Evolutionary conservation across 2,113 vertebrate genomes (phyloP).

Genomic region (Zosterops hypoxanthus): DNA sequence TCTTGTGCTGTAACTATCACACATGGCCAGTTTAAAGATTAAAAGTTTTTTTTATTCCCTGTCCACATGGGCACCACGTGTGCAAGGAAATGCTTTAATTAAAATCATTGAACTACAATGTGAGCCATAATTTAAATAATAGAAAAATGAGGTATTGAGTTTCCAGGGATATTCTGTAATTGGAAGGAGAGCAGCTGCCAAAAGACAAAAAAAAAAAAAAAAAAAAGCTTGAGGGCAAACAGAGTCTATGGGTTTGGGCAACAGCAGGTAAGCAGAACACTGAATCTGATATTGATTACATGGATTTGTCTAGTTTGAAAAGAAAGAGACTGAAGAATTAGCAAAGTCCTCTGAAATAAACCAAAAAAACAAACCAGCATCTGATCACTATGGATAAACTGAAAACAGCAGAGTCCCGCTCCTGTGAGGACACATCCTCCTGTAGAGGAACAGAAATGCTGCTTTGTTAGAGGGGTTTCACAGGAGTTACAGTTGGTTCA

Average conservation of each 20-base stretch:
- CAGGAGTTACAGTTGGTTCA: not conserved
- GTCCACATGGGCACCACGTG: slow-evolving; percentile 58
- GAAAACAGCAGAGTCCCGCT: not conserved
- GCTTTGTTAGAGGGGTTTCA: not conserved
- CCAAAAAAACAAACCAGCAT: not conserved
- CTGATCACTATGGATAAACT: not conserved
- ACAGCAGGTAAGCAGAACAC: slow-evolving; percentile 39
- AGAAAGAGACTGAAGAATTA: not conserved
- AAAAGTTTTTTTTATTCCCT: not conserved
- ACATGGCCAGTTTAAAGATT: not conserved
- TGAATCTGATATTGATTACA: slow-evolving; percentile 13
- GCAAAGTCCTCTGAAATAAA: not conserved
- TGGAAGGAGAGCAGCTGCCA: slow-evolving; percentile 35
- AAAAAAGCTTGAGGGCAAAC: slow-evolving; percentile 25
- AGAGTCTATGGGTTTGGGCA: not conserved
- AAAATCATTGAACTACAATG: slow-evolving; percentile 42
- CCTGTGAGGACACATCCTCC: not conserved
- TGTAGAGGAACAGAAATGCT: not conserved
- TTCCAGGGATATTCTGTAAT: slow-evolving; percentile 52
- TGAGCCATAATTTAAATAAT: slow-evolving; percentile 49
- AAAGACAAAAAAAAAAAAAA: not conserved
- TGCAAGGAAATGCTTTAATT: slow-evolving; percentile 62
- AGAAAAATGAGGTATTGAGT: slow-evolving; percentile 57
- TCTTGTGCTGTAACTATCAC: not conserved
- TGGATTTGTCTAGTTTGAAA: not conserved